Percentiles rank a stretch among this genome's conserved stretches.
phyloP scores from a whole-genome alignment of 1,140 invertebrate species.

The Cherax destructor region DNA sequence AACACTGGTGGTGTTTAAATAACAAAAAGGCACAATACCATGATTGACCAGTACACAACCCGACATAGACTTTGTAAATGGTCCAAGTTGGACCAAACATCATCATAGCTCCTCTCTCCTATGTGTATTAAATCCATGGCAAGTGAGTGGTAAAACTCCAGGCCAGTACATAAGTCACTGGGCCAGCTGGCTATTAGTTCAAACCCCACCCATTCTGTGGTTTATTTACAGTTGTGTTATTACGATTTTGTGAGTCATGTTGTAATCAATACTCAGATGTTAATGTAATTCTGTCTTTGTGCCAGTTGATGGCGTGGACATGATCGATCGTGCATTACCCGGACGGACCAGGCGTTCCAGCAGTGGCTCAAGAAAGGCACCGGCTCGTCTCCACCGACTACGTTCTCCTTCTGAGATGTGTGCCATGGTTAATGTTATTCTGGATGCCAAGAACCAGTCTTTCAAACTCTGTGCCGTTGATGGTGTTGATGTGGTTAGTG shows the following conservation, averaged over 20 bases:
- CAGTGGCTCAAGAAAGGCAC: slow-evolving; percentile 97
- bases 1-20: too few species aligned
- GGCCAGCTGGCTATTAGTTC: too few species aligned
- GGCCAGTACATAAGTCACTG: too few species aligned
- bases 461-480: slow-evolving; percentile 97
- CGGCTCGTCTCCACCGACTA: slow-evolving; percentile 97
- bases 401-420: slow-evolving; percentile 97
- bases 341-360: slow-evolving; percentile 81
- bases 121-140: too few species aligned
- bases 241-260: neutral
- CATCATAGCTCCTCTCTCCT: too few species aligned
- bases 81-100: too few species aligned
- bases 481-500: slow-evolving; percentile 94
- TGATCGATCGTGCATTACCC: slow-evolving; percentile 97
- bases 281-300: neutral
- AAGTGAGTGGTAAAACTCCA: too few species aligned
- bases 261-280: neutral
- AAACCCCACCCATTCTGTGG: too few species aligned
- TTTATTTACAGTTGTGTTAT: too few species aligned
- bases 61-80: too few species aligned
- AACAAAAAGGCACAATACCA: too few species aligned
- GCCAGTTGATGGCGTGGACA: slow-evolving; percentile 96
- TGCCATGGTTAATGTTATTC: slow-evolving; percentile 99
- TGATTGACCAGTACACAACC: too few species aligned
- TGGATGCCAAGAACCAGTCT: slow-evolving; percentile 95